Evolutionary conservation across 2,113 vertebrate species (phyloP), one percentile per base, ranked within the genome.

Genomic region (Alligator sinensis): DNA sequence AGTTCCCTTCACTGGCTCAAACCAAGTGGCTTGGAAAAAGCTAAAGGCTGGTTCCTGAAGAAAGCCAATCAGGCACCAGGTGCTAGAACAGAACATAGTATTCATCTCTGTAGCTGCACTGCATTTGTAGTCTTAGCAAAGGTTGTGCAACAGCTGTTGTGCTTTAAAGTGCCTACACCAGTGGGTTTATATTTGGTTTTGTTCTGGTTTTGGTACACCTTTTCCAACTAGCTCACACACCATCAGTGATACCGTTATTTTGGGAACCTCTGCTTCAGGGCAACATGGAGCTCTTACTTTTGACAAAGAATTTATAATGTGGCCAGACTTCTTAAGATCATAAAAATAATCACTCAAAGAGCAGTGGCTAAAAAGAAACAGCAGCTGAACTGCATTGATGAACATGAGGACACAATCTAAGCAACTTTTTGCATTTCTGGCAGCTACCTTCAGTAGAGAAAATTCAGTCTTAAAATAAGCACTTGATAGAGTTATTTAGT

Each of bases 261-360:
- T 24, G 18, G 88, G 80, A 90, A 92, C 91, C 61, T 75, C 83
- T 93, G 55, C 75, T 75, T 4, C 47, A 80, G 79, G 28, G 28
- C 60, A 2, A 19, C 2, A 10, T 1, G 0, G 55, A 63, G 30
- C 13, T 61, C 75, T 75, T 62, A 16, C 30, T 14, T 80, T 70
- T 81, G 72, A 47, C 54, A 82, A 89, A 63, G 27, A 91, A 76
- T 9, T 91, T 92, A 77, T 9, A 47, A 75, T 93, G 91, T 86
- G 64, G 27, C 2, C 15, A 7, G 19, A 2, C 61, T 84, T 57
- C 58, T 4, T 6, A 34, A 2, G 27, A 54, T 55, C 70, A 59
- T 24, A 6, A 82, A 80, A 88, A 7, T 15, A 86, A 28, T 4
- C 64, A 80, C 9, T 4, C 55, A 74, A 59, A 70, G 74, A 61